A percentile compares a stretch with the other conserved stretches of the same genome.
phyloP scores from a whole-genome alignment of 2,113 vertebrate species.

The Sapayoa aenigma region DNA sequence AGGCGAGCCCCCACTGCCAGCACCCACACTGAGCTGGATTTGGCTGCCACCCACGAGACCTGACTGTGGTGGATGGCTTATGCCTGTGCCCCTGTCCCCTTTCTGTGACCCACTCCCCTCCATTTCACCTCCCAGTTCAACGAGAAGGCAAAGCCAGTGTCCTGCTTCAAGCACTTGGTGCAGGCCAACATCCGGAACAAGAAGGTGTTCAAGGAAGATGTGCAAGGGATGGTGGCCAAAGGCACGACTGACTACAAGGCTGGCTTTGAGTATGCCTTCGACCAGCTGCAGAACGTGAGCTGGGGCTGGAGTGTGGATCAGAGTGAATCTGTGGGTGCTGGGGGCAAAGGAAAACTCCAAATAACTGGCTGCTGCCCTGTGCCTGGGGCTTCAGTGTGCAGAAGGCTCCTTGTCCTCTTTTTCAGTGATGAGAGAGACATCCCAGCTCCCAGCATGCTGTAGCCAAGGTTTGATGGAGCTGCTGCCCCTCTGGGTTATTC shows the following conservation, averaged over 20 bases:
- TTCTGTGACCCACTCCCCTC: background rate
- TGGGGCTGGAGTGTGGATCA: background rate
- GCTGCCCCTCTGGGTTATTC: background rate
- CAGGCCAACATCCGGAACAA: constrained; percentile 97
- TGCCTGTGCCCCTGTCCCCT: background rate
- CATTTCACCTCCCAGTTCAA: constrained; percentile 82
- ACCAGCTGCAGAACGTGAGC: constrained; percentile 97
- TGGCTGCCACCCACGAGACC: background rate
- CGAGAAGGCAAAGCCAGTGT: constrained; percentile 90
- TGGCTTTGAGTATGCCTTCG: constrained; percentile 97
- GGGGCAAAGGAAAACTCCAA: accelerated
- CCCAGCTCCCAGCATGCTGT: background rate
- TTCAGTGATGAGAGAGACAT: background rate
- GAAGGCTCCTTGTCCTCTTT: background rate
- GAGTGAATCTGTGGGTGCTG: background rate
- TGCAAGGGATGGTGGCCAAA: constrained; percentile 93
- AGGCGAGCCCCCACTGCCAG: accelerated
- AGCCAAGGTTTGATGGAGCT: background rate
- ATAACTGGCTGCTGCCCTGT: background rate
- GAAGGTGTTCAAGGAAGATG: constrained; percentile 96
- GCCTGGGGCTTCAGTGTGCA: accelerated
- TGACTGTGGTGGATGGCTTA: background rate
- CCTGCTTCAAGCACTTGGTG: constrained; percentile 94
- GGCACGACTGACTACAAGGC: constrained; percentile 98
- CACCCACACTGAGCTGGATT: accelerated